A percentile compares a stretch with the other conserved stretches of the same genome.
These are phyloP conservation scores for Labrus mixtus DNA, from an alignment of 2,113 vertebrate species.

Conservation along the genomic window DNA sequence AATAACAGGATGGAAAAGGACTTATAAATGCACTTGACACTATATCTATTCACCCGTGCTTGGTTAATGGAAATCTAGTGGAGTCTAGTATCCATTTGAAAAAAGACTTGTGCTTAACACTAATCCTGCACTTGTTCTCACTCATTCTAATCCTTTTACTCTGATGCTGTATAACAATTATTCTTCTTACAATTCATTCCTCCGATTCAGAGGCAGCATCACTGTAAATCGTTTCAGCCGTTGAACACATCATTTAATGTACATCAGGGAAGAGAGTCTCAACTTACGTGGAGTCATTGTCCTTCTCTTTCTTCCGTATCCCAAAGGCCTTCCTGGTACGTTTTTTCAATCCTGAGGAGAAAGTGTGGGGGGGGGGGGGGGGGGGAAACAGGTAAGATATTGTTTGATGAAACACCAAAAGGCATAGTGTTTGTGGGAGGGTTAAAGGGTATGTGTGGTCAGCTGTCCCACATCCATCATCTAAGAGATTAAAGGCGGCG, in stretches of 20 bases:
- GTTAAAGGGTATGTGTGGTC: slow-evolving; percentile 30
- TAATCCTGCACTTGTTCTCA: slow-evolving; percentile 23
- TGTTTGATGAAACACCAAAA: slow-evolving; percentile 13
- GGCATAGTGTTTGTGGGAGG: slow-evolving; percentile 13
- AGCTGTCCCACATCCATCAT: slow-evolving; percentile 11
- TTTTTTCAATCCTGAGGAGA: slow-evolving; percentile 95
- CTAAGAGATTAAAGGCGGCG: slow-evolving; percentile 32
- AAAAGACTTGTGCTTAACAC: not conserved
- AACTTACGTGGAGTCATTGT: slow-evolving; percentile 96
- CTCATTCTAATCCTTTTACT: slow-evolving; percentile 14
- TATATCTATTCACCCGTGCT: not conserved
- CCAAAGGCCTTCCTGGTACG: slow-evolving; percentile 99
- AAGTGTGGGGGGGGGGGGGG: no score
- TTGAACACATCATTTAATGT: not conserved
- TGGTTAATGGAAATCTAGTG: not conserved
- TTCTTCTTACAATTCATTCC: not conserved
- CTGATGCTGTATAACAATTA: not conserved
- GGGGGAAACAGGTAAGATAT: slow-evolving; percentile 24
- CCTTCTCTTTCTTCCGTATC: slow-evolving; percentile 99
- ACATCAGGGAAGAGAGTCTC: not conserved
- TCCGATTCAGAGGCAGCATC: not conserved
- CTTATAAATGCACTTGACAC: not conserved
- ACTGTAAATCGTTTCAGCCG: not conserved
- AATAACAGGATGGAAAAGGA: not conserved
- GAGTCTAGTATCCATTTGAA: not conserved